These are phyloP conservation scores for Meloidogyne hapla DNA, from an alignment of 1,140 invertebrate genomes.

Conservation along the genomic window DNA sequence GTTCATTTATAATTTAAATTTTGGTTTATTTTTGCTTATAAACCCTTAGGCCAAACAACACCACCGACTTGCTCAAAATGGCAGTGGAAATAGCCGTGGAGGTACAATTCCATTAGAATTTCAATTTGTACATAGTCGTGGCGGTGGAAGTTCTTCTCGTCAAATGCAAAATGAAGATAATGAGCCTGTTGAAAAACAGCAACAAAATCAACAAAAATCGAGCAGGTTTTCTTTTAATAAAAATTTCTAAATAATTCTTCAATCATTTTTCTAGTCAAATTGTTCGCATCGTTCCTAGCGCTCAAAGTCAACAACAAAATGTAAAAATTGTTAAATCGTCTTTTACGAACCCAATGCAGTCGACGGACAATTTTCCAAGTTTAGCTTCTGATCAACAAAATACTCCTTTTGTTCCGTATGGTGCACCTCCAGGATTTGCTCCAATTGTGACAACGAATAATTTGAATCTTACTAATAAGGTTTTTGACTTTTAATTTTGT, in stretches of 20 bases:
- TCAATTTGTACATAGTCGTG: constrained; percentile 30
- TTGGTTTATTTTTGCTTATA: no score
- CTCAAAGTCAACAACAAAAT: constrained; percentile 30
- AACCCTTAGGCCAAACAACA: constrained; percentile 36
- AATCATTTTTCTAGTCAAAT: neutral
- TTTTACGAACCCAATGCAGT: constrained; percentile 17
- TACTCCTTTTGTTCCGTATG: constrained; percentile 17
- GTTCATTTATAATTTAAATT: neutral
- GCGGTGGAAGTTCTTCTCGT: neutral
- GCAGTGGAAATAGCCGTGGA: constrained; percentile 12
- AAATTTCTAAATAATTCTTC: neutral
- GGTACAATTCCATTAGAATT: constrained; percentile 44
- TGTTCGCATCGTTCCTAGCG: constrained; percentile 41
- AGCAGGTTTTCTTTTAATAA: neutral
- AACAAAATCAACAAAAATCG: constrained; percentile 9
- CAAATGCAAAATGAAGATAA: constrained; percentile 20
- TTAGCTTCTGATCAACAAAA: constrained; percentile 10
- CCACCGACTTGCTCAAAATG: neutral
- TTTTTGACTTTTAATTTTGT: neutral
- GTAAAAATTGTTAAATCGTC: constrained; percentile 26
- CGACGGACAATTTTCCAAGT: constrained; percentile 28
- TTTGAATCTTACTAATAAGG: no score
- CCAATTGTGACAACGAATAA: neutral
- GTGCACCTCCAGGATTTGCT: constrained; percentile 29
- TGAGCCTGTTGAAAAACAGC: constrained; percentile 2